phyloP scores from a whole-genome alignment of 1,140 invertebrate species.

The Drosophila prosaltans region DNA sequence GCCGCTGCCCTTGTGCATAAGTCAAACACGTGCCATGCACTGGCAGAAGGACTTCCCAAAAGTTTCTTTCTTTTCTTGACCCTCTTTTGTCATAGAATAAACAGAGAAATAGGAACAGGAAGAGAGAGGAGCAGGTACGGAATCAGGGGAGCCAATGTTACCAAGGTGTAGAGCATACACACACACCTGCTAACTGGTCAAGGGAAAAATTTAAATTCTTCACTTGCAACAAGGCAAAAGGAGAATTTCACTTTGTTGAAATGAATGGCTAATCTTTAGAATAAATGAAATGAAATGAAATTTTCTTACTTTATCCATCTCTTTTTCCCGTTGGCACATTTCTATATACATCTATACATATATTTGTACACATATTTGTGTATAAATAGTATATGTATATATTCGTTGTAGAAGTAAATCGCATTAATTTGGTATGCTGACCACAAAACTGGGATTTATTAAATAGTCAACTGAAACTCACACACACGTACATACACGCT shows the following conservation, averaged over 20 bases:
- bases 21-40: constrained; percentile 70
- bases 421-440: constrained; percentile 81
- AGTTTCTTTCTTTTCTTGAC: constrained; percentile 28
- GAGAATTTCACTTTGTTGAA: constrained; percentile 51
- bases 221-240: constrained; percentile 52
- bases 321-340: background rate
- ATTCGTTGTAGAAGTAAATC: constrained; percentile 62
- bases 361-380: background rate
- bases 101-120: constrained; percentile 2
- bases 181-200: constrained; percentile 27
- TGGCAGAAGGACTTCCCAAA: constrained; percentile 46
- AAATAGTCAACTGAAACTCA: constrained; percentile 60
- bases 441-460: constrained; percentile 70
- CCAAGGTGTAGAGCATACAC: constrained; percentile 16
- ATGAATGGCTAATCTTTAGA: constrained; percentile 80
- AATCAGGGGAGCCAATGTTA: background rate
- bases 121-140: background rate
- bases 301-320: constrained; percentile 43
- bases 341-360: background rate
- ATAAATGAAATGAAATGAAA: constrained; percentile 74
- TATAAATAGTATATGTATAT: background rate
- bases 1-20: constrained; percentile 56
- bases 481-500: constrained; percentile 31
- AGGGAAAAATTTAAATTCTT: constrained; percentile 56
- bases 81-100: constrained; percentile 12